Conservation (phyloP, 2,888 invertebrate species). For the Actias luna region DNA sequence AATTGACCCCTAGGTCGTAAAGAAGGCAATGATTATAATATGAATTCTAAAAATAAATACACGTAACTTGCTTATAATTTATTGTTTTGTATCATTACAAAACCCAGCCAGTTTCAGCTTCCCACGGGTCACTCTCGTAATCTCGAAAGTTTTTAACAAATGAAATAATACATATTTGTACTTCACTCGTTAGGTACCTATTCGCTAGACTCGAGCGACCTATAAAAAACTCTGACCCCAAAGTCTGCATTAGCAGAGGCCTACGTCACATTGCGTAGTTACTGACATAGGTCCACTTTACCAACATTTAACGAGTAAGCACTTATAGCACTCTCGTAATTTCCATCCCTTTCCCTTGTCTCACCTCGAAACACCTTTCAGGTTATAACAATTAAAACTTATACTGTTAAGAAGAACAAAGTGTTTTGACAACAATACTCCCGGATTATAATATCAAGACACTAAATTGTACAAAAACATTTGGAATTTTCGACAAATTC, state of each 20-base stretch:
- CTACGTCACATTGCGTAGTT: not conserved
- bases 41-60: too few species aligned
- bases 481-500: not conserved
- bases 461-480: not conserved
- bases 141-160: not conserved
- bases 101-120: not conserved
- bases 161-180: not conserved
- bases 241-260: not conserved
- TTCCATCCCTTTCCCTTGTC: not conserved
- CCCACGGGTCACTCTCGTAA: not conserved
- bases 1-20: too few species aligned
- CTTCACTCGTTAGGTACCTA: not conserved
- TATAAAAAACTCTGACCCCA: not conserved
- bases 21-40: too few species aligned
- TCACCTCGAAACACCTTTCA: conserved; percentile 22
- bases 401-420: conserved; percentile 11
- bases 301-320: not conserved
- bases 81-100: not conserved
- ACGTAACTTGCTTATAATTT: too few species aligned
- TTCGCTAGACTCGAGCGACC: not conserved
- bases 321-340: not conserved
- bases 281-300: not conserved
- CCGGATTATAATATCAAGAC: conserved; percentile 17
- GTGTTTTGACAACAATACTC: conserved; percentile 3
- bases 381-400: conserved; percentile 60